Conservation (phyloP, 2,888 invertebrate genomes). For the Drosophila pullipes region DNA sequence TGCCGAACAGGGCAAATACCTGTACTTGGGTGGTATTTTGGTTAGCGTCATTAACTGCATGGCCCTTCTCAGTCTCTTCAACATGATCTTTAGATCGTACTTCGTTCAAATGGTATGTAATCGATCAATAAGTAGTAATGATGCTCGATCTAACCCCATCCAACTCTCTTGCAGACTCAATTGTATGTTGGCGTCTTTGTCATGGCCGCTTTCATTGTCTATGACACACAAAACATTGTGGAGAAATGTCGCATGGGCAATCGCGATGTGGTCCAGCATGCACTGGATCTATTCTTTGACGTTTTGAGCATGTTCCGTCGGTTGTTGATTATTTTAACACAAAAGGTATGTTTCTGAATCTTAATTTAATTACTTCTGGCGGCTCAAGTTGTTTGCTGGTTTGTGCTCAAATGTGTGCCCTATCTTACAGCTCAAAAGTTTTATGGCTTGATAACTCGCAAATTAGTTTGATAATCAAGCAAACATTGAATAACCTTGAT, state of each 20-base stretch:
- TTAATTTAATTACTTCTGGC: conserved; percentile 3
- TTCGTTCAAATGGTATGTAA: conserved; percentile 90
- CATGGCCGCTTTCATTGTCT: conserved; percentile 98
- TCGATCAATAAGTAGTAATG: neutral
- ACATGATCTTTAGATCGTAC: conserved; percentile 94
- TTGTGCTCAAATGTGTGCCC: conserved; percentile 35
- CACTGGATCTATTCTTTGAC: conserved; percentile 97
- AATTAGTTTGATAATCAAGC: conserved; percentile 17
- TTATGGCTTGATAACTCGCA: conserved; percentile 61
- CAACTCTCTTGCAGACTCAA: conserved; percentile 87
- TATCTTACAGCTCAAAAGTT: conserved; percentile 70
- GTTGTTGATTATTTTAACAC: conserved; percentile 94
- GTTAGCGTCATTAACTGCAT: conserved; percentile 93
- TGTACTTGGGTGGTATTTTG: conserved; percentile 95
- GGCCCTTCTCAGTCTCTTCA: conserved; percentile 91
- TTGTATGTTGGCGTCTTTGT: conserved; percentile 94
- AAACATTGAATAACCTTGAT: conserved; percentile 27
- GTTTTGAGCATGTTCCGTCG: conserved; percentile 97
- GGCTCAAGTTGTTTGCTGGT: conserved; percentile 11
- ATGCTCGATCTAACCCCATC: neutral
- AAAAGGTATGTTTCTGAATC: conserved; percentile 89
- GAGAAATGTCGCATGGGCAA: conserved; percentile 96
- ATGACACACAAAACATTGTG: conserved; percentile 98
- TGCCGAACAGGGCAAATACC: conserved; percentile 94
- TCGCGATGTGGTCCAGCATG: conserved; percentile 96